Evolutionary conservation across 2,797 vertebrate species (phyloP).

Genomic region (Nannoperca obscura): DNA sequence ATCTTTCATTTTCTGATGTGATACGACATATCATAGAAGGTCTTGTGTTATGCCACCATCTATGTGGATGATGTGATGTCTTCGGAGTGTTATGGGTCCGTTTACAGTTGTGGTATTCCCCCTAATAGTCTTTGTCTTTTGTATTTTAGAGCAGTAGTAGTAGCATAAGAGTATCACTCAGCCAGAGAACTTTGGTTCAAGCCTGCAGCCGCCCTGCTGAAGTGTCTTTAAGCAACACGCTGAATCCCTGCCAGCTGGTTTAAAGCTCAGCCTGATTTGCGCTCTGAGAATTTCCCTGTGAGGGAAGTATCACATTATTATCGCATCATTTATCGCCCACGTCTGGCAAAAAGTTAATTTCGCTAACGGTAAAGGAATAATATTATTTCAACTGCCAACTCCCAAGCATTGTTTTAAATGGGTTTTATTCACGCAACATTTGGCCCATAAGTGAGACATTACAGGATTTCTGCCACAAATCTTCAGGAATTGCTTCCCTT

Average conservation of each 20-base stretch:
- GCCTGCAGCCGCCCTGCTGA: slow-evolving; percentile 6
- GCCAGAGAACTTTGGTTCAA: slow-evolving; percentile 15
- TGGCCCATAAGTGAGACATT: slow-evolving; percentile 43
- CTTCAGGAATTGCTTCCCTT: slow-evolving; percentile 39
- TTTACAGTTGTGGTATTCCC: neutral
- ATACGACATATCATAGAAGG: slow-evolving; percentile 34
- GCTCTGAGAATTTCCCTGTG: slow-evolving; percentile 28
- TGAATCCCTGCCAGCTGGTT: slow-evolving; percentile 54
- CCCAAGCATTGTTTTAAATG: slow-evolving; percentile 25
- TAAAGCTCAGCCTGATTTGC: slow-evolving; percentile 39
- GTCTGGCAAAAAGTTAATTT: slow-evolving; percentile 41
- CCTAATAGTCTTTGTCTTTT: neutral
- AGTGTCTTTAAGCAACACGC: slow-evolving; percentile 50
- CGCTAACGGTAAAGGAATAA: slow-evolving; percentile 28
- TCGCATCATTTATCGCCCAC: slow-evolving; percentile 47
- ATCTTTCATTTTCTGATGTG: slow-evolving; percentile 43
- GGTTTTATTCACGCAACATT: slow-evolving; percentile 34
- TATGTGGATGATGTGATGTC: neutral
- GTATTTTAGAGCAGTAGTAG: neutral
- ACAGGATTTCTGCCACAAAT: slow-evolving; percentile 48
- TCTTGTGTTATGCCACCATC: slow-evolving; percentile 22
- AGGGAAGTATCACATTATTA: slow-evolving; percentile 64
- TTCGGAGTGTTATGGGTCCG: neutral
- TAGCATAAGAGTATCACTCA: slow-evolving; percentile 12
- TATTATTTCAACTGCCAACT: slow-evolving; percentile 11